Evolutionary conservation across 2,797 vertebrate species (phyloP), one percentile per base, ranked within the genome.

Genomic region (Yasuhikotakia modesta): DNA sequence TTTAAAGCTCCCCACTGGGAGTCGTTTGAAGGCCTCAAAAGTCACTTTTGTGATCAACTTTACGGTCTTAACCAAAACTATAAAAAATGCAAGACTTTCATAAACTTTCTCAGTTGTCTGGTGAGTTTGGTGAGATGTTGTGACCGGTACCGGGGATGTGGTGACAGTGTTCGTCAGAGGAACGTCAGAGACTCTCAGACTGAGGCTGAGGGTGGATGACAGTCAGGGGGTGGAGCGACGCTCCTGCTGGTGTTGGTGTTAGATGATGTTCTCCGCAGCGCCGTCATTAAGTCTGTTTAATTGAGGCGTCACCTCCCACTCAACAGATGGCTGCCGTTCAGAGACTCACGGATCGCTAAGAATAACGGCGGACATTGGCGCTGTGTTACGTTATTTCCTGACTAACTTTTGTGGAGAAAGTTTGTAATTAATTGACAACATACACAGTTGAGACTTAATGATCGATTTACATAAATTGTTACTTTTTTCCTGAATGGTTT

Each of bases 251-350:
- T 67, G 11, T 27, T 22, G 53, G 35, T 43, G 72, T 19, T 27
- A 48, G 67, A 65, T 21, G 60, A 52, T 76, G 48, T 55, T 75
- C 70, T 76, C 43, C 43, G 52, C 46, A 53, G 30, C 19, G 64
- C 68, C 16, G 67, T 53, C 67, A 79, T 76, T 71, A 75, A n/a
- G 35, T n/a, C 57, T 64, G 14, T 39, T 39, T 1, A 39, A 39
- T 39, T 39, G 35, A 32, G 24, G 21, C 8, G 0, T 50, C 63
- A 63, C 68, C 50, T 80, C 73, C 73, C 50, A 76, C 79, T 72
- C 71, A 86, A 73, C 83, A 86, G 82, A 85, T 85, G 78, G 71
- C 70, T 76, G 14, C 14, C n/a, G 35, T 69, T 70, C 32, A 70
- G 64, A 43, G 55, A 82, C 68, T 75, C 48, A 72, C 21, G 45